Conservation (phyloP, 2,797 vertebrate genomes). For the Oryzias sinensis region DNA sequence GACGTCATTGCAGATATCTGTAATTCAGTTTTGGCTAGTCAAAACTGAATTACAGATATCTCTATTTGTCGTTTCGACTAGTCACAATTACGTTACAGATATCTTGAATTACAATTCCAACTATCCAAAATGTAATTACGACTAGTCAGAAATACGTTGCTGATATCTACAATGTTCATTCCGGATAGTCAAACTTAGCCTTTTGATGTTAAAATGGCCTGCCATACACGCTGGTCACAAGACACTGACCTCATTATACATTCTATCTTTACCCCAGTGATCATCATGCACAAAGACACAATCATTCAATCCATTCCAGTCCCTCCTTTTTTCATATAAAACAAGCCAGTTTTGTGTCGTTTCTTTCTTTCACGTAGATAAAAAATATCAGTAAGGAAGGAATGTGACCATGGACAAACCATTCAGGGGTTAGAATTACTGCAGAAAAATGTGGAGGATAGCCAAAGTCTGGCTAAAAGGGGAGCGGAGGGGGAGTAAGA, state of each 20-base stretch:
- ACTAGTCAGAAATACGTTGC: no score
- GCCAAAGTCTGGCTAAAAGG: constrained; percentile 19
- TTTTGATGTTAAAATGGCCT: no score
- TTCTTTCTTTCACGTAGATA: constrained; percentile 18
- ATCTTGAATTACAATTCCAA: no score
- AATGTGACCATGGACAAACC: constrained; percentile 35
- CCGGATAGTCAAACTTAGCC: no score
- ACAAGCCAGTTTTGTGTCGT: constrained; percentile 1
- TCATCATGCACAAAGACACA: not conserved
- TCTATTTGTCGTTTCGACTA: no score
- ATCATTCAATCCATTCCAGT: constrained; percentile 1
- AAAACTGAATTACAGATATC: no score
- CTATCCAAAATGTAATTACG: no score
- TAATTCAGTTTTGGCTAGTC: no score
- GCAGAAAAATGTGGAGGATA: constrained; percentile 52
- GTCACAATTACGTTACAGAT: no score
- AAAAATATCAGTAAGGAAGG: constrained; percentile 20
- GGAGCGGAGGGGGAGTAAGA: not conserved
- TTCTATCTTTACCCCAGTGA: constrained; percentile 21
- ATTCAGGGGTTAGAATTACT: constrained; percentile 65
- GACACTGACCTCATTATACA: constrained; percentile 3
- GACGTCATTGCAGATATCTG: no score
- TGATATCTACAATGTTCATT: no score
- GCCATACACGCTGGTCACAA: no score
- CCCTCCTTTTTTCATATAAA: constrained; percentile 20